A percentile compares a stretch with the other conserved stretches of the same genome.
phyloP scores from a whole-genome alignment of 2,888 invertebrate genomes.

The Onchidella celtica region DNA sequence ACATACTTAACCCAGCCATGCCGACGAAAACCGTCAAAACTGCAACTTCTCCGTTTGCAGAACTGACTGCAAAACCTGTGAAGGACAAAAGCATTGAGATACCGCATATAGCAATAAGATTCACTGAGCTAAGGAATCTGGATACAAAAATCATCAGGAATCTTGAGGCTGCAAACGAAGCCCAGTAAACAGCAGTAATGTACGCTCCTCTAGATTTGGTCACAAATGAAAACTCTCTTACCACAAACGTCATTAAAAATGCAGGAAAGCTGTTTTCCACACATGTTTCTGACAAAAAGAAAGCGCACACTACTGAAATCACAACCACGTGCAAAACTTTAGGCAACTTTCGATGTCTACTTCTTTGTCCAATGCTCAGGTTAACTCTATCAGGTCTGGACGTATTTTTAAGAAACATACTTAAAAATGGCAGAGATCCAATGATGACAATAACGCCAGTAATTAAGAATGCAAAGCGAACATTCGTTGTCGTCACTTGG shows the following conservation, averaged over 20 bases:
- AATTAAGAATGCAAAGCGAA: constrained; percentile 56
- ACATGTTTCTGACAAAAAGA: constrained; percentile 77
- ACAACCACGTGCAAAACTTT: constrained; percentile 64
- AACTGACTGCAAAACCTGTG: constrained; percentile 25
- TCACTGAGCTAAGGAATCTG: constrained; percentile 70
- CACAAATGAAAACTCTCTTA: constrained; percentile 69
- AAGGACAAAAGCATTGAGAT: constrained; percentile 14
- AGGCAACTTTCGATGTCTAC: constrained; percentile 37
- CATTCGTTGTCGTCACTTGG: constrained; percentile 19
- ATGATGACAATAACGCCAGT: constrained; percentile 52
- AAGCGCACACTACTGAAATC: constrained; percentile 68
- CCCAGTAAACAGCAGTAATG: constrained; percentile 80
- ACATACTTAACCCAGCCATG: constrained; percentile 27
- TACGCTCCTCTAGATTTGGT: constrained; percentile 71
- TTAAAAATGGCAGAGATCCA: constrained; percentile 51
- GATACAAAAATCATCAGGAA: constrained; percentile 77
- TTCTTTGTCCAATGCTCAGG: background rate
- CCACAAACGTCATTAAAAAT: constrained; percentile 76
- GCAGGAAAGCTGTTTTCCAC: constrained; percentile 79
- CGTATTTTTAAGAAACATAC: constrained; percentile 47
- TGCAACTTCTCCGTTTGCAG: background rate
- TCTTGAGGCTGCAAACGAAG: constrained; percentile 77
- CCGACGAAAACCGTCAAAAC: constrained; percentile 18
- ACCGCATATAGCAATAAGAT: constrained; percentile 44
- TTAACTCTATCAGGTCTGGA: constrained; percentile 11